These are phyloP conservation scores for Nomada goodeniana DNA, from an alignment of 2,888 invertebrate genomes.

Conservation along the genomic window DNA sequence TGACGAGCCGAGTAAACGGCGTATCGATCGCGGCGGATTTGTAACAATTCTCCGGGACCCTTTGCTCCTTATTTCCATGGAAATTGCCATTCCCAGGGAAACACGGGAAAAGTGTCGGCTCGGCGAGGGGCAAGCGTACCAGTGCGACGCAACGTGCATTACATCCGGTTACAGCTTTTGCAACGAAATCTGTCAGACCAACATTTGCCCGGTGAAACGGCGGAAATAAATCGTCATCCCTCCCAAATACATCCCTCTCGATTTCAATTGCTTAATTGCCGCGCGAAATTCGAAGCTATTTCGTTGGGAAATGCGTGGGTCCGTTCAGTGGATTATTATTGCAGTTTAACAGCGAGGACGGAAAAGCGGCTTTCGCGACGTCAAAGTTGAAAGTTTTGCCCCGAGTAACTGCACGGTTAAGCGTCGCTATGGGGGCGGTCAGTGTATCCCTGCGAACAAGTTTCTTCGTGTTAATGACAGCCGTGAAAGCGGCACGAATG, in stretches of 20 bases:
- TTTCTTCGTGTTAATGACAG: not conserved
- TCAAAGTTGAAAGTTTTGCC: not conserved
- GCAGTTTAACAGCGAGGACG: no score
- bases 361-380: not conserved
- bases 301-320: not conserved
- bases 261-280: not conserved
- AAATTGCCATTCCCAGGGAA: constrained; percentile 40
- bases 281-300: constrained; percentile 12
- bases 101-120: not conserved
- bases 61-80: constrained; percentile 44
- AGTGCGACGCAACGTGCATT: no score
- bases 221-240: not conserved
- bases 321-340: no score
- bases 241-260: not conserved
- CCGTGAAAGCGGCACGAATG: not conserved
- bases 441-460: not conserved
- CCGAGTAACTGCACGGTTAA: not conserved
- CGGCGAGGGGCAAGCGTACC: not conserved
- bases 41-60: constrained; percentile 32
- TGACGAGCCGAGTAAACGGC: constrained; percentile 1
- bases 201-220: no score
- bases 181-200: not conserved
- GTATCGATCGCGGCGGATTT: constrained; percentile 42
- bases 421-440: not conserved
- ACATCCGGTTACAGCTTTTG: not conserved